Evolutionary conservation across 2,797 vertebrate genomes (phyloP), one percentile per base, ranked within the genome.

Genomic region (Agapornis canus): DNA sequence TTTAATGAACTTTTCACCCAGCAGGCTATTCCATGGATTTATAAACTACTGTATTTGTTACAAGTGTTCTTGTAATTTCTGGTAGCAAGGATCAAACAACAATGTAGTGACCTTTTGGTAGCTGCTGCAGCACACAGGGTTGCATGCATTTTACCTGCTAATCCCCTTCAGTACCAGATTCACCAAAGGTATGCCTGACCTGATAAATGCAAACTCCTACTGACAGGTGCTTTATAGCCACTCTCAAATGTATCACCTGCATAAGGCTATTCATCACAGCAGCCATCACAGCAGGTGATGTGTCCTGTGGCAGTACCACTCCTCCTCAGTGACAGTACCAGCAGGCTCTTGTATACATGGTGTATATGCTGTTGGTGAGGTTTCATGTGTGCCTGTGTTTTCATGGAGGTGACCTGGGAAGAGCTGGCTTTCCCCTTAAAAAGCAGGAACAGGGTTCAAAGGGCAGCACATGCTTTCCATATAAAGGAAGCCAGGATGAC

Each of bases 1-100:
- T 96, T 69, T 86, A 80, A 89, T 85, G 89, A 95, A 92, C 68
- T 92, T 89, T 95, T 86, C 73, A 80, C 83, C 68, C 54, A 89
- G 35, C 18, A 92, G 52, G 43, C 82, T 89, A 45, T 77, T 51
- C 82, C 52, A 48, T 43, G 52, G 37, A 49, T 81, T 93, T 78
- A 68, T 68, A 35, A 88, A 72, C 87, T 88, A 63, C 64, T 63
- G 18, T 21, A 72, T 82, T 89, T 91, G 29, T 81, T 68, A 72
- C 37, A 80, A 92, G 14, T 47, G 10, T 13, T 91, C 78, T 47
- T 89, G 66, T 57, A 75, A 60, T 77, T 76, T 92, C 88, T 63
- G 22, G 31, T 72, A 86, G 52, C 5, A 10, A 92, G 15, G 40
- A 60, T 42, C 3, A 16, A 90, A 78, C 17, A 92, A 70, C 9